phyloP scores from a whole-genome alignment of 2,113 vertebrate genomes.

The Anguilla japonica region DNA sequence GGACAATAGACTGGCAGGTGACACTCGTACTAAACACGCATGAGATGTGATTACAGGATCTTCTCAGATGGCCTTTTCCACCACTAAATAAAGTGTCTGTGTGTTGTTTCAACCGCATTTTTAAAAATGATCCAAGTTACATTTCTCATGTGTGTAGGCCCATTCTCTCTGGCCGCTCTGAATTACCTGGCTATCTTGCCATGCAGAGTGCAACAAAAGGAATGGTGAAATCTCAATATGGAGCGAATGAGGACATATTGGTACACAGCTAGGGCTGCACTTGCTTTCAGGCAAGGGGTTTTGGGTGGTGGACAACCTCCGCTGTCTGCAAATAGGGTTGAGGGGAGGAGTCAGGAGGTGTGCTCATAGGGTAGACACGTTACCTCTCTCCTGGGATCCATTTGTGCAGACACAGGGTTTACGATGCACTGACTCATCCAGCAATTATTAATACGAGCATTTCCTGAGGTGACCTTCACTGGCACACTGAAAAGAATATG shows the following conservation, averaged over 20 bases:
- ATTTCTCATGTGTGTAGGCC: background rate
- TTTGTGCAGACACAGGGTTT: background rate
- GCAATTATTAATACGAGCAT: constrained; percentile 52
- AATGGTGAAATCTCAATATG: background rate
- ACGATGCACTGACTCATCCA: constrained; percentile 40
- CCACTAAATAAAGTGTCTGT: background rate
- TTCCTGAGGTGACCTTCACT: constrained; percentile 42
- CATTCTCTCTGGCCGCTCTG: background rate
- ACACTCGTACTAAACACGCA: background rate
- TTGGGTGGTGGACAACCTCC: background rate
- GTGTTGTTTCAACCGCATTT: background rate
- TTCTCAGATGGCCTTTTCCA: background rate
- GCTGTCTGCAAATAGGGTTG: background rate
- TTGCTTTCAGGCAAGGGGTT: background rate
- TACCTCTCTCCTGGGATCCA: background rate
- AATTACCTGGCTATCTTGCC: background rate
- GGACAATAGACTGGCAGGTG: background rate
- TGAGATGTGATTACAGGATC: background rate
- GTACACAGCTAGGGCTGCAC: background rate
- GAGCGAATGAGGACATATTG: background rate
- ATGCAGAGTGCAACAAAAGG: background rate
- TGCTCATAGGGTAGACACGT: background rate
- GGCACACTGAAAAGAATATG: constrained; percentile 46
- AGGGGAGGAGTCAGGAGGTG: background rate
- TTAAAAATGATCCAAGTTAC: background rate